phyloP scores from a whole-genome alignment of 2,113 vertebrate species.

The Glaucidium brasilianum region DNA sequence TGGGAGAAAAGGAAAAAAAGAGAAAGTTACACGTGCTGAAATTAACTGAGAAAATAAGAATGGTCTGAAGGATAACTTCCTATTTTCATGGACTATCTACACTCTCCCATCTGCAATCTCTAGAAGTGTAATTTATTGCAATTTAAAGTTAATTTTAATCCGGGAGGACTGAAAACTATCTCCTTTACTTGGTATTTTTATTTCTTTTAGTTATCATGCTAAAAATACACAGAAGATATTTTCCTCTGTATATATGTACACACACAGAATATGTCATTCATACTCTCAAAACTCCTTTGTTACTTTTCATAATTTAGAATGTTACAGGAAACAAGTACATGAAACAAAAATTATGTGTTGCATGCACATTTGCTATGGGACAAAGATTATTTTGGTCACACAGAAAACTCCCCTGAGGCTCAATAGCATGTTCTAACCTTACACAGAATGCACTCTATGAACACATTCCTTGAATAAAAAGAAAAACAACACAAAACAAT shows the following conservation, averaged over 20 bases:
- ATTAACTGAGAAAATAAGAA: not conserved
- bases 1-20: constrained; percentile 30
- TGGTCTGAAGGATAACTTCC: not conserved
- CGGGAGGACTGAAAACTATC: not conserved
- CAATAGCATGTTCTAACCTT: not conserved
- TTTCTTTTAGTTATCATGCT: not conserved
- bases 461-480: not conserved
- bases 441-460: not conserved
- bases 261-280: not conserved
- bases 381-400: not conserved
- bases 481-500: accelerated
- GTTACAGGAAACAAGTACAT: not conserved
- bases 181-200: not conserved
- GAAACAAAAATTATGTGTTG: not conserved
- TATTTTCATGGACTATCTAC: not conserved
- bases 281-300: not conserved
- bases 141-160: not conserved
- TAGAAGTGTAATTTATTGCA: not conserved
- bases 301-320: not conserved
- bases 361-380: not conserved
- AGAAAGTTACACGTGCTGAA: not conserved
- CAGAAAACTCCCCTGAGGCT: not conserved
- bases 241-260: not conserved
- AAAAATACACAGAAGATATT: not conserved
- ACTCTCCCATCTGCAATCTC: not conserved